Percentiles rank a stretch among this genome's conserved stretches.
Conservation (phyloP, 2,888 invertebrate genomes). For the Thecocarcelia acutangulata region DNA sequence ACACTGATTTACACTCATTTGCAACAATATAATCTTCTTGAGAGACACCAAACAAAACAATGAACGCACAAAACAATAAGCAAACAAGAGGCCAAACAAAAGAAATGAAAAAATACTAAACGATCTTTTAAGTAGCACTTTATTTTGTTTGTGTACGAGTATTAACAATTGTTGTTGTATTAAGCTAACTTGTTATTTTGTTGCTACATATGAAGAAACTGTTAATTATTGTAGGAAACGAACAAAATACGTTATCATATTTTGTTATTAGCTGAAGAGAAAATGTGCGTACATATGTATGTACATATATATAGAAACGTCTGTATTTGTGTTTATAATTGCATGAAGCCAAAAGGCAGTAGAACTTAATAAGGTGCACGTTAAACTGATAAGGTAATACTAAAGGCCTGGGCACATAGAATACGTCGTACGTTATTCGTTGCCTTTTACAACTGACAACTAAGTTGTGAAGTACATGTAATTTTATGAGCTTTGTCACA, state of each 20-base stretch:
- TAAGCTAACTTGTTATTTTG: background rate
- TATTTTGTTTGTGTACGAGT: constrained; percentile 29
- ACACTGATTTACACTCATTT: constrained; percentile 29
- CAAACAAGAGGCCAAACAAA: constrained; percentile 36
- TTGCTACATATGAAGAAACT: constrained; percentile 15
- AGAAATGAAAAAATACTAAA: constrained; percentile 36
- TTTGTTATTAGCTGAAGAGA: constrained; percentile 14
- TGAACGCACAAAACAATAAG: background rate
- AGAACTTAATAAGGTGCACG: too few species aligned
- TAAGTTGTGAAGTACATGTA: too few species aligned
- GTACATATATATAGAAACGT: too few species aligned
- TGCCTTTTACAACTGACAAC: too few species aligned
- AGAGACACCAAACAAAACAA: background rate
- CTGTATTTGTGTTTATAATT: background rate
- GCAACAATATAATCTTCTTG: constrained; percentile 2
- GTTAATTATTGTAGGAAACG: background rate
- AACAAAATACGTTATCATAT: constrained; percentile 37
- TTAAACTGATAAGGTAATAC: too few species aligned
- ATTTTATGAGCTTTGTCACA: too few species aligned
- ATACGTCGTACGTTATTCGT: too few species aligned
- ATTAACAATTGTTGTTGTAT: constrained; percentile 11
- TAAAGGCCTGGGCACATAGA: too few species aligned
- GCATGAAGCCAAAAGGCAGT: too few species aligned
- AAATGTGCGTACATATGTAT: background rate
- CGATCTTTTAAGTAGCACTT: constrained; percentile 51